Percentiles rank a stretch among this genome's conserved stretches.
Conservation (phyloP, 2,797 vertebrate species). For the Myiotriccus ornatus region DNA sequence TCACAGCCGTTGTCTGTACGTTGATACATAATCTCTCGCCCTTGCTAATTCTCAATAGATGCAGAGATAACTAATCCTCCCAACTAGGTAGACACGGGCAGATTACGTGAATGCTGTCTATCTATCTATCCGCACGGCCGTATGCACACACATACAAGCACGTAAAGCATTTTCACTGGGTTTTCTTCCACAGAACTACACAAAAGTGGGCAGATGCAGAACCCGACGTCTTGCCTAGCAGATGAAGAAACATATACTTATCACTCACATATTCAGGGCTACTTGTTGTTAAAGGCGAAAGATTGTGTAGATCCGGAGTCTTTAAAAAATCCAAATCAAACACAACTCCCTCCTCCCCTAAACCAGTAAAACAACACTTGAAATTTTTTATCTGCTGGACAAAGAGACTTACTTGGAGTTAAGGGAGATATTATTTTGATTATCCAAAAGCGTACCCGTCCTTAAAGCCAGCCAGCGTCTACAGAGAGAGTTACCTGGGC, state of each 20-base stretch:
- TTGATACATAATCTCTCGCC: constrained; percentile 48
- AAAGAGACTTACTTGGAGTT: background rate
- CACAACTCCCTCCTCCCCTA: too few species aligned
- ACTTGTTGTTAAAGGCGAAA: background rate
- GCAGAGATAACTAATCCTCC: constrained; percentile 62
- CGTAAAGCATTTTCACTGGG: background rate
- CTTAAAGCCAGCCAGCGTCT: background rate
- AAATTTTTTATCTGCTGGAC: background rate
- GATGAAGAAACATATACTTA: background rate
- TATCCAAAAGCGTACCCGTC: background rate
- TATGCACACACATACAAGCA: background rate
- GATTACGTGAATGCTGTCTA: constrained; percentile 26
- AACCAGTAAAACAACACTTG: background rate
- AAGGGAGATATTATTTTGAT: background rate
- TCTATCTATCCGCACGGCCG: background rate
- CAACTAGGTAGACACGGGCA: constrained; percentile 30
- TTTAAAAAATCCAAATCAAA: background rate
- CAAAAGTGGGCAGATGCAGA: background rate
- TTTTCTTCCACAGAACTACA: background rate
- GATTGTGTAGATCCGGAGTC: background rate
- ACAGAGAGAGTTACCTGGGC: background rate
- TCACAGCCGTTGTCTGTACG: constrained; percentile 17
- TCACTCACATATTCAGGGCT: background rate
- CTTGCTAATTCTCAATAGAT: constrained; percentile 65
- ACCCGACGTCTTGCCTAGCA: background rate